Evolutionary conservation across 2,888 invertebrate species (phyloP).

Genomic region (Formica aserva): DNA sequence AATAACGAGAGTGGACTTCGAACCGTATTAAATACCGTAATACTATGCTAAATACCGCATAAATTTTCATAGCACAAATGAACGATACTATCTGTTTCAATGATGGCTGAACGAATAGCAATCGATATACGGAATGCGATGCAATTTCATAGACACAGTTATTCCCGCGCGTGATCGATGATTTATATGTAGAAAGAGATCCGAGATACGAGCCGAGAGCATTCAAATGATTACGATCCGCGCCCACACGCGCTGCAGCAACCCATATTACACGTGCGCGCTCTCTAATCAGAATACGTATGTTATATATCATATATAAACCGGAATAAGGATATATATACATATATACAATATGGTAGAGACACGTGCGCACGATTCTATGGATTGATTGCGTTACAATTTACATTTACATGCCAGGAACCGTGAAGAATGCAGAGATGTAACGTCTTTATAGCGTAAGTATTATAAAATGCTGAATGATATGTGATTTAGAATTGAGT

Average conservation of each 20-base stretch:
- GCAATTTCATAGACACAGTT: slow-evolving; percentile 37
- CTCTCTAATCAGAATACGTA: slow-evolving; percentile 70
- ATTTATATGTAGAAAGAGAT: slow-evolving; percentile 60
- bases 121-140: slow-evolving; percentile 26
- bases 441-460: slow-evolving; percentile 65
- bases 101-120: slow-evolving; percentile 41
- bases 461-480: not conserved
- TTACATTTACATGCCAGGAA: slow-evolving; percentile 68
- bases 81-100: slow-evolving; percentile 15
- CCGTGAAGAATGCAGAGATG: slow-evolving; percentile 69
- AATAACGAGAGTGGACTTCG: not conserved
- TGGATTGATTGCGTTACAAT: slow-evolving; percentile 59
- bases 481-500: not conserved
- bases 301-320: slow-evolving; percentile 63
- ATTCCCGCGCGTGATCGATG: slow-evolving; percentile 19
- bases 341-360: slow-evolving; percentile 9
- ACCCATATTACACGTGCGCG: slow-evolving; percentile 69
- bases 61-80: slow-evolving; percentile 14
- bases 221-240: slow-evolving; percentile 75
- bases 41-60: not conserved
- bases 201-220: slow-evolving; percentile 62
- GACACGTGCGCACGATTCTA: slow-evolving; percentile 67
- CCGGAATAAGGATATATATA: slow-evolving; percentile 71
- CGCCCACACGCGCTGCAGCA: slow-evolving; percentile 69
- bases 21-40: not conserved